phyloP scores from a whole-genome alignment of 1,140 invertebrate species.

The Hetaerina americana region DNA sequence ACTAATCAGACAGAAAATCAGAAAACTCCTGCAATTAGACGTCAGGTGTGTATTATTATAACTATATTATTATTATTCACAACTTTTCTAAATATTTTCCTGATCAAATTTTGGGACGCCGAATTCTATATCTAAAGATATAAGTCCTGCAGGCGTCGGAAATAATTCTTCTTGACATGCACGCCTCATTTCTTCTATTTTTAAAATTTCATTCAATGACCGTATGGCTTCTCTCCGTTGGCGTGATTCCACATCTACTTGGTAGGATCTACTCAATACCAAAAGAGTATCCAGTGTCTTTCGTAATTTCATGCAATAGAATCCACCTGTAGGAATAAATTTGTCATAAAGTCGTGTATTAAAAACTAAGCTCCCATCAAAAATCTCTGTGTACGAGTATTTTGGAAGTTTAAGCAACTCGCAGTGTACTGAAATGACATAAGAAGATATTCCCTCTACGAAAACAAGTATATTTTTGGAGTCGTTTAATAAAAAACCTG shows the following conservation, averaged over 20 bases:
- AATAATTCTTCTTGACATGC: background rate
- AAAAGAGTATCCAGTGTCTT: background rate
- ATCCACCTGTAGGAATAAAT: background rate
- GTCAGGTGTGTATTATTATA: background rate
- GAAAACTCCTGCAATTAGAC: background rate
- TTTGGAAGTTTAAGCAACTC: background rate
- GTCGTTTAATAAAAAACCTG: background rate
- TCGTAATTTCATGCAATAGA: background rate
- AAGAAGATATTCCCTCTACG: background rate
- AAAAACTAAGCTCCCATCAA: background rate
- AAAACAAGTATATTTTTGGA: background rate
- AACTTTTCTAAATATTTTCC: too few relatives aligned
- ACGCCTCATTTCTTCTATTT: background rate
- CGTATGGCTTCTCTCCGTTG: background rate
- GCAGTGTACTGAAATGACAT: background rate
- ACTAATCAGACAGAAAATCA: conserved; percentile 19
- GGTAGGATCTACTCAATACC: background rate
- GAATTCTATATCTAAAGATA: background rate
- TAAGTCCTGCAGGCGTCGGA: background rate
- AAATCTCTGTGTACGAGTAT: background rate
- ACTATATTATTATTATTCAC: background rate
- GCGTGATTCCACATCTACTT: background rate
- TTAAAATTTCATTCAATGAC: background rate
- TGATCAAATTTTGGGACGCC: too few relatives aligned
- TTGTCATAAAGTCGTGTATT: background rate